These are phyloP conservation scores for Diarsia mendica DNA, from an alignment of 2,888 invertebrate species.

Conservation along the genomic window DNA sequence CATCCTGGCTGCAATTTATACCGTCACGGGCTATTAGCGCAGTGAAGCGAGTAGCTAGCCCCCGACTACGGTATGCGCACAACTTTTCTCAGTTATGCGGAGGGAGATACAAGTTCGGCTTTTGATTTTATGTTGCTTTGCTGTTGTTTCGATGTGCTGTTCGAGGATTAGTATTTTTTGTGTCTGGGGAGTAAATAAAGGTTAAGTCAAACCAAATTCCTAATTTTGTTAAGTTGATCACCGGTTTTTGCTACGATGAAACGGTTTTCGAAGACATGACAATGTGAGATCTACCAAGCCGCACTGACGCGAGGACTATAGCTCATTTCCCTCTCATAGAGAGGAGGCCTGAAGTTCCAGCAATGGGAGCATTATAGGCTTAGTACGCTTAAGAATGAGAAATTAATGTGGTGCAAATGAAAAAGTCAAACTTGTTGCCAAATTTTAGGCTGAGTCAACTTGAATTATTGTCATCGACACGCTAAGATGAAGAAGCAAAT, in stretches of 20 bases:
- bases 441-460: too few species aligned
- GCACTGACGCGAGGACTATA: too few species aligned
- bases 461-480: too few species aligned
- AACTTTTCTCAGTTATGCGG: conserved; percentile 44
- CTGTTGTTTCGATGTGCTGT: conserved; percentile 29
- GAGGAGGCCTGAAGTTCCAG: too few species aligned
- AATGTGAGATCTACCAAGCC: too few species aligned
- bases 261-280: too few species aligned
- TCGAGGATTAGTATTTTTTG: conserved; percentile 3
- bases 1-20: conserved; percentile 74
- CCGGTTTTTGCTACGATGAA: too few species aligned
- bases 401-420: neutral
- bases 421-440: too few species aligned
- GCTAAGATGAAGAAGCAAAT: too few species aligned
- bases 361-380: too few species aligned
- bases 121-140: conserved; percentile 38
- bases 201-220: neutral
- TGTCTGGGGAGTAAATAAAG: neutral
- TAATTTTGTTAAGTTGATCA: too few species aligned
- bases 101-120: conserved; percentile 49
- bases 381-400: neutral
- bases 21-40: conserved; percentile 80
- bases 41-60: conserved; percentile 63
- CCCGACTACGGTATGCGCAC: conserved; percentile 50
- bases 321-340: too few species aligned